Base-by-base conservation (phyloP, 2,888 invertebrate genomes). In the Drosophila heteroneura region DNA sequence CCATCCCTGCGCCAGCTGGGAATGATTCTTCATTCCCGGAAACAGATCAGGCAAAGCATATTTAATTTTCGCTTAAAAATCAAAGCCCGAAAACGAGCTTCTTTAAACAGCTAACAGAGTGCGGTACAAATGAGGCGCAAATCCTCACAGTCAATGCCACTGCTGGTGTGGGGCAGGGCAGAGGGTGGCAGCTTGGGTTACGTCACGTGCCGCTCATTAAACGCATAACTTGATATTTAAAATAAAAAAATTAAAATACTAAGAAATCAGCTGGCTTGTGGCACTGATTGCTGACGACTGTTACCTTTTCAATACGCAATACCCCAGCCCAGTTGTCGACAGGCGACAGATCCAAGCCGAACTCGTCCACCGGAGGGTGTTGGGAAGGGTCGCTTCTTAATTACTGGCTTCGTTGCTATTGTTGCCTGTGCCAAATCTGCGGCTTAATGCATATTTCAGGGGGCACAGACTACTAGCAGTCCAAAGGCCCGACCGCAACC, bases 141-240 rank as follows among this genome's bases (percentile, higher is more conserved):
- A 35, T 26, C 37, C 22, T 5, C 19, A 35, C n/a, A 28, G n/a
- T 28, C 47, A 70, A 52, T 41, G 52, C 35, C 49, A 19, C 2
- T 26, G 26, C 12, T 3, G 26, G 19, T 2, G 19, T 9, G 39
- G 12, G n/a, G 12, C 12, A 28, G 33, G 30, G 7, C 14, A 16
- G 12, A 14, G 5, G 19, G n/a, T 5, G 5, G 28, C 28, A 37
- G 64, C n/a, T 52, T 22, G 53, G 9, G 47, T 44, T 22, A 39
- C 56, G 51, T 56, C 92, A 92, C 92, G 92, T 91, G 92, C 76
- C 84, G 75, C 88, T 92, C 90, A 92, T 92, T 92, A 92, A 91
- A 83, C 86, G 85, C 92, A 87, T 90, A 85, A 86, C 85, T 92
- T 85, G 85, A 89, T 88, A 83, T 85, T 79, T 72, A 32, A 58